Evolutionary conservation across 92 coral and sea anemone genomes (phyloP).

Genomic region (Porites rus): DNA sequence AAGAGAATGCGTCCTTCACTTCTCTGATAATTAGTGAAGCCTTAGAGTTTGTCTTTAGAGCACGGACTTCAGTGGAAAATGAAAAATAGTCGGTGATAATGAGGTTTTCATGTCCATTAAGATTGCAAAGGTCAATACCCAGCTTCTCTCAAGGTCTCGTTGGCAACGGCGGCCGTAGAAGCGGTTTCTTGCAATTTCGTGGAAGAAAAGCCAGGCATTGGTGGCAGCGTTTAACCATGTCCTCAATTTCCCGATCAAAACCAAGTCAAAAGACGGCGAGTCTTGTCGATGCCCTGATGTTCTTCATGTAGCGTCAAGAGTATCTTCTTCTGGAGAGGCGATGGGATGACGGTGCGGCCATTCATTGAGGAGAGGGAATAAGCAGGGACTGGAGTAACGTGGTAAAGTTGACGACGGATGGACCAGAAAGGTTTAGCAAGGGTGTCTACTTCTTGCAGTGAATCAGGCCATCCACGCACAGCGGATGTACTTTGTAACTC

Average conservation of each 20-base stretch:
- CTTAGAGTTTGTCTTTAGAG: constrained; percentile 1
- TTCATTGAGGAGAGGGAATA: constrained; percentile 45
- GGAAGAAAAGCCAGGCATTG: constrained; percentile 35
- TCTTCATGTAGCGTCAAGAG: constrained; percentile 51
- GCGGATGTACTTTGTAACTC: constrained; percentile 5
- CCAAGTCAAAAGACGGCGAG: constrained; percentile 65
- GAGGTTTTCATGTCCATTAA: constrained; percentile 39
- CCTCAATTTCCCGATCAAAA: constrained; percentile 41
- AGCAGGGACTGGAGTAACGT: background rate
- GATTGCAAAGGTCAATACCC: constrained; percentile 51
- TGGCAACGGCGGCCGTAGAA: constrained; percentile 45
- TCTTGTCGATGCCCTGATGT: constrained; percentile 64
- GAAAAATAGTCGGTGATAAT: background rate
- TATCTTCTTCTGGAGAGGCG: constrained; percentile 54
- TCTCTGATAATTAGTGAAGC: background rate
- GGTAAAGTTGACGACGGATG: constrained; percentile 28
- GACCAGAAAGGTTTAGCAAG: constrained; percentile 24
- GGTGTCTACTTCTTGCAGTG: background rate
- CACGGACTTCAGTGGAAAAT: background rate
- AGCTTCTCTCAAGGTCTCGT: background rate
- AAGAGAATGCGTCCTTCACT: background rate
- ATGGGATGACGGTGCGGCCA: constrained; percentile 56
- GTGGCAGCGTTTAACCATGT: constrained; percentile 59
- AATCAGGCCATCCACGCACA: constrained; percentile 34
- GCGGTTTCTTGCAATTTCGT: constrained; percentile 54